Conservation (phyloP, 2,888 invertebrate genomes). For the Ennomos fuscantarius region DNA sequence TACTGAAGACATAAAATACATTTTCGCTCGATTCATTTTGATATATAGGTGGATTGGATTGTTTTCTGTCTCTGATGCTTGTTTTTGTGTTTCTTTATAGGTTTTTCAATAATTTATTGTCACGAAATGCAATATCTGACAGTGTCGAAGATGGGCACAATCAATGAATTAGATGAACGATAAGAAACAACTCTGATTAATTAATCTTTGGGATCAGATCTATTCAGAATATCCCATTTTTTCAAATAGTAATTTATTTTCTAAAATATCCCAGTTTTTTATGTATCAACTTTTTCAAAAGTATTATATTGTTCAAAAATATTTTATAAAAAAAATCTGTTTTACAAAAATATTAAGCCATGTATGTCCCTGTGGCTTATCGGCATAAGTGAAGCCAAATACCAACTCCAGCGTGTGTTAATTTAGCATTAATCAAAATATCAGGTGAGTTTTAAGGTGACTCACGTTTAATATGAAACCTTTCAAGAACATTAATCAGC, state of each 20-base stretch:
- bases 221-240: too few species aligned
- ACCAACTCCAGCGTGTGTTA: background rate
- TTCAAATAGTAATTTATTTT: too few species aligned
- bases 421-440: background rate
- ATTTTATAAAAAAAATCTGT: too few species aligned
- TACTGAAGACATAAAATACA: slow-evolving; percentile 14
- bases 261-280: too few species aligned
- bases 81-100: slow-evolving; percentile 20
- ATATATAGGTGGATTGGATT: slow-evolving; percentile 37
- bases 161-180: too few species aligned
- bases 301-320: too few species aligned
- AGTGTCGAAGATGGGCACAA: too few species aligned
- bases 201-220: too few species aligned
- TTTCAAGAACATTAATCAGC: slow-evolving; percentile 1
- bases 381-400: background rate
- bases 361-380: background rate
- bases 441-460: slow-evolving; percentile 7
- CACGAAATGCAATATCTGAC: slow-evolving; percentile 3
- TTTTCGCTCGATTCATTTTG: slow-evolving; percentile 22
- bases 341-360: too few species aligned
- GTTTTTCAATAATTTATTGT: slow-evolving; percentile 1
- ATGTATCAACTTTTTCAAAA: too few species aligned
- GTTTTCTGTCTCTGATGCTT: slow-evolving; percentile 27
- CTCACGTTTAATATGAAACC: slow-evolving; percentile 12
- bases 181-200: too few species aligned